Conservation (phyloP, 2,797 vertebrate genomes). For the Jordanella pulchra region DNA sequence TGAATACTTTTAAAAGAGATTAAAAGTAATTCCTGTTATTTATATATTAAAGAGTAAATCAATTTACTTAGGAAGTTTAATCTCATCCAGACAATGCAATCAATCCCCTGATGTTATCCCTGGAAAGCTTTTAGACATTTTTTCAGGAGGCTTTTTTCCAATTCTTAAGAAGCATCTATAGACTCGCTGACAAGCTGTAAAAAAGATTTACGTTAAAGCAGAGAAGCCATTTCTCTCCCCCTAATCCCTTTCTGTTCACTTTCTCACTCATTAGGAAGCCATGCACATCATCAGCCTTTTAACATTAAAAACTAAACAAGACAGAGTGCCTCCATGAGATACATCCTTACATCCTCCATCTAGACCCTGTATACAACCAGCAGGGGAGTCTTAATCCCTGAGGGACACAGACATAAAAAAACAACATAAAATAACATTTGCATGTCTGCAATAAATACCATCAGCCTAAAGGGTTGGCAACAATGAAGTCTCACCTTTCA, state of each 20-base stretch:
- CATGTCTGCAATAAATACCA: not conserved
- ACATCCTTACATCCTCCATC: conserved; percentile 4
- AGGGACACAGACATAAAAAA: conserved; percentile 3
- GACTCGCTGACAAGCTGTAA: not conserved
- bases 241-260: not conserved
- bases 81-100: not conserved
- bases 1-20: not conserved
- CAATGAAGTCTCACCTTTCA: conserved; percentile 80
- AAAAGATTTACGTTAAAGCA: conserved; percentile 9
- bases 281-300: no score
- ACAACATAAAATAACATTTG: not conserved
- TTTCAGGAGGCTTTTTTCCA: no score
- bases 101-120: not conserved
- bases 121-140: conserved; percentile 1
- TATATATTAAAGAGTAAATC: conserved; percentile 5
- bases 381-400: conserved; percentile 17
- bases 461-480: not conserved
- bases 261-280: not conserved
- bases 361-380: conserved; percentile 13
- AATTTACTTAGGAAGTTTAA: not conserved
- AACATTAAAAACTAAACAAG: not conserved
- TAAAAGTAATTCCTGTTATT: not conserved
- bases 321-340: not conserved
- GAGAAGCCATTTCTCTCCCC: no score
- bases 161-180: no score